A percentile compares a stretch with the other conserved stretches of the same genome.
Conservation (phyloP, 1,140 invertebrate species). For the Aricia agestis region DNA sequence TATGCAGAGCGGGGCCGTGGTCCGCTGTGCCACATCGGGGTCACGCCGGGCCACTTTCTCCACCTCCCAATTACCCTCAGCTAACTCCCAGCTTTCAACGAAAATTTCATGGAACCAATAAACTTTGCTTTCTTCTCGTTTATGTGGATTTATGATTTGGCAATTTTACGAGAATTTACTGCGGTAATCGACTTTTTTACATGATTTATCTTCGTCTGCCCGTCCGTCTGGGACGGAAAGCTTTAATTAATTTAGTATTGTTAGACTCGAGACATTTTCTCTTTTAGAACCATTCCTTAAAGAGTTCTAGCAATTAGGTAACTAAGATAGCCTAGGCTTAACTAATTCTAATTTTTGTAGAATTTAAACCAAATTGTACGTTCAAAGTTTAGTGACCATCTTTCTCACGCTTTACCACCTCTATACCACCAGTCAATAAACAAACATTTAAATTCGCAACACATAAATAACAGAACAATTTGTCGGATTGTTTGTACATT, state of each 20-base stretch:
- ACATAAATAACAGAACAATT: constrained; percentile 3
- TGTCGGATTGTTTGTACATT: not conserved
- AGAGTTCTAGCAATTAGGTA: too few relatives aligned
- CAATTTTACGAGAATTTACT: not conserved
- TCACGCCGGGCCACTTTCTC: constrained; percentile 42
- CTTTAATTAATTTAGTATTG: not conserved
- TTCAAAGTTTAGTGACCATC: too few relatives aligned
- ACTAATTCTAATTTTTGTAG: too few relatives aligned
- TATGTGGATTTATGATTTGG: not conserved
- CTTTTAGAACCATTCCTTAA: too few relatives aligned
- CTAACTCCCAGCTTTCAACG: constrained; percentile 21
- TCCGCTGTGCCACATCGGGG: constrained; percentile 32
- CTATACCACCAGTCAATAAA: not conserved
- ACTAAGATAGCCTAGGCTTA: too few relatives aligned
- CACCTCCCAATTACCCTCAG: constrained; percentile 41
- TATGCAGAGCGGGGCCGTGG: constrained; percentile 36
- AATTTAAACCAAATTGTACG: too few relatives aligned
- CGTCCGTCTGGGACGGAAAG: not conserved
- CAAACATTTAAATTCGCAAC: not conserved
- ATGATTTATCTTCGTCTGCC: not conserved
- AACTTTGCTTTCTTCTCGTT: constrained; percentile 14
- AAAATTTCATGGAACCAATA: constrained; percentile 19
- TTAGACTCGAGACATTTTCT: too few relatives aligned
- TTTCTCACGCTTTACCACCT: too few relatives aligned
- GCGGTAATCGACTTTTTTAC: not conserved